Conservation (phyloP, 2,888 invertebrate genomes). For the Xanthia icteritia region DNA sequence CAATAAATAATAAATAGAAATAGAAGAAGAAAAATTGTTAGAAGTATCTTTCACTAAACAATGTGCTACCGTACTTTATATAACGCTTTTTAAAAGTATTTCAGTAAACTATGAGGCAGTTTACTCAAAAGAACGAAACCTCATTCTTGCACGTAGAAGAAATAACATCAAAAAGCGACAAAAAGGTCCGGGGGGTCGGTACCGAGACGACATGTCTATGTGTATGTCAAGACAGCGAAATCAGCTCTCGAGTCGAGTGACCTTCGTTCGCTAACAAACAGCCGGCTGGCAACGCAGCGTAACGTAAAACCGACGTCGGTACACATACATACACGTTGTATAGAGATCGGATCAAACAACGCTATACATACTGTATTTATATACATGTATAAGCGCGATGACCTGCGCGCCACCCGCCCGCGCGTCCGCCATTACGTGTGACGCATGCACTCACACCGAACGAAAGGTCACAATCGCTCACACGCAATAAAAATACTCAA, state of each 20-base stretch:
- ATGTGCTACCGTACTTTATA: neutral
- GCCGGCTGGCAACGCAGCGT: constrained; percentile 86
- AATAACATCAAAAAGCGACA: constrained; percentile 53
- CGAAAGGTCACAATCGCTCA: constrained; percentile 74
- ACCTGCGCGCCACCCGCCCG: constrained; percentile 80
- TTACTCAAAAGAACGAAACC: constrained; percentile 25
- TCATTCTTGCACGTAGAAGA: constrained; percentile 52
- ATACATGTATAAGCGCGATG: constrained; percentile 83
- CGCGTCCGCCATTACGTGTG: constrained; percentile 81
- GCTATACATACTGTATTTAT: constrained; percentile 72
- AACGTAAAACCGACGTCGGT: constrained; percentile 78
- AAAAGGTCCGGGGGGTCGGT: constrained; percentile 30
- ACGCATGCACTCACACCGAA: constrained; percentile 77
- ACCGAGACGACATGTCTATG: constrained; percentile 33
- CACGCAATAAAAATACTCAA: constrained; percentile 59
- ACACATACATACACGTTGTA: constrained; percentile 69
- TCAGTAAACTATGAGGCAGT: constrained; percentile 13
- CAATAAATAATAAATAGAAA: neutral
- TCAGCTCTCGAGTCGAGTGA: constrained; percentile 79
- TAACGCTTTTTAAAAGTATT: neutral
- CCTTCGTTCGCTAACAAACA: constrained; percentile 82
- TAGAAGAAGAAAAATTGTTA: neutral
- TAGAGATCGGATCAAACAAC: constrained; percentile 79
- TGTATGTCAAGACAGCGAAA: constrained; percentile 69
- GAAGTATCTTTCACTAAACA: neutral